phyloP scores from a whole-genome alignment of 2,888 invertebrate species.

The Parnassius apollo region DNA sequence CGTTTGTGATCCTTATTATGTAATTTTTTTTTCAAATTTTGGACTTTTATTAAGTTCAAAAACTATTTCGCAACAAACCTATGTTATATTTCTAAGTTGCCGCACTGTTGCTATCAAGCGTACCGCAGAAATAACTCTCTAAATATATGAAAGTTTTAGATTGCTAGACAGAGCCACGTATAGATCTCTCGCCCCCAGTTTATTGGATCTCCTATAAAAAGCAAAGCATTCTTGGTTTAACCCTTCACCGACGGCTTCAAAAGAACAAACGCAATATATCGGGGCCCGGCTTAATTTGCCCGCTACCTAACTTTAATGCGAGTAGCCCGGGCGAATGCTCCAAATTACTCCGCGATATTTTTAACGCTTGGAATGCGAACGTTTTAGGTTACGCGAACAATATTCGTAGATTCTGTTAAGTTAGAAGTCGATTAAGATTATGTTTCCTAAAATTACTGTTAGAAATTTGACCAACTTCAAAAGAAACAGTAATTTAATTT shows the following conservation, averaged over 20 bases:
- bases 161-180: constrained; percentile 21
- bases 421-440: constrained; percentile 27
- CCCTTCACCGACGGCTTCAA: constrained; percentile 78
- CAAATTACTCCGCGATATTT: constrained; percentile 79
- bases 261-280: constrained; percentile 81
- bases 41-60: too few species aligned
- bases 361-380: constrained; percentile 76
- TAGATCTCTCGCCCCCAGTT: constrained; percentile 46
- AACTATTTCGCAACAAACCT: constrained; percentile 9
- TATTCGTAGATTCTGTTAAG: constrained; percentile 61
- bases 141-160: constrained; percentile 27
- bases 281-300: constrained; percentile 77
- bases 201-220: constrained; percentile 76
- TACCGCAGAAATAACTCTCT: constrained; percentile 20
- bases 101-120: constrained; percentile 4
- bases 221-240: constrained; percentile 81
- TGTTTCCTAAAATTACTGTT: constrained; percentile 7
- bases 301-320: constrained; percentile 73
- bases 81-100: too few species aligned
- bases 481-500: background rate
- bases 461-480: background rate
- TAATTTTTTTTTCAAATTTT: too few species aligned
- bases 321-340: constrained; percentile 72
- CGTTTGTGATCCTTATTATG: too few species aligned
- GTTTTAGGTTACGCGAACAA: constrained; percentile 70